Conservation (phyloP, 2,113 vertebrate genomes). For the Nothobranchius kuhntae region DNA sequence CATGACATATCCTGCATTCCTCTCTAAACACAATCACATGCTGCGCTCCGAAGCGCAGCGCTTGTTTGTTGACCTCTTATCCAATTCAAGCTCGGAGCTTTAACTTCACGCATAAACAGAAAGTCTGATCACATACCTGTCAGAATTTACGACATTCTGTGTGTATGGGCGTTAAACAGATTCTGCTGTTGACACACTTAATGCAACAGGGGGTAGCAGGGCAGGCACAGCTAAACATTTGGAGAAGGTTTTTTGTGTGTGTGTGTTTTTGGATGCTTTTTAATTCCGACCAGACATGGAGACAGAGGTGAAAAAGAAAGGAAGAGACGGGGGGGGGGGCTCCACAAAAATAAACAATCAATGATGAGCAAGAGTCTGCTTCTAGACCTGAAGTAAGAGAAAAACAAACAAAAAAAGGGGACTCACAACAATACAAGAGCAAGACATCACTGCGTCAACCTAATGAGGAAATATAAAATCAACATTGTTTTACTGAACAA, state of each 20-base stretch:
- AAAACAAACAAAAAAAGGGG: too few relatives aligned
- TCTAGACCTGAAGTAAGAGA: too few relatives aligned
- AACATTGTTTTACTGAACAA: too few relatives aligned
- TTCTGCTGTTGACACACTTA: conserved; percentile 20
- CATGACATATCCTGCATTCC: conserved; percentile 77
- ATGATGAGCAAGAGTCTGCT: too few relatives aligned
- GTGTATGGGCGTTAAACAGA: not conserved
- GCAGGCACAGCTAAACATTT: not conserved
- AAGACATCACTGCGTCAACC: too few relatives aligned
- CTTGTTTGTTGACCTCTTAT: conserved; percentile 63
- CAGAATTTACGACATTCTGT: not conserved
- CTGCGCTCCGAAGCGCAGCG: conserved; percentile 47
- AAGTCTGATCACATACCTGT: conserved; percentile 17
- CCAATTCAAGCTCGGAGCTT: conserved; percentile 35
- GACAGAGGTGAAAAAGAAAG: too few relatives aligned
- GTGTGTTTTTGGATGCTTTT: too few relatives aligned
- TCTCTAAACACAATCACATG: conserved; percentile 79
- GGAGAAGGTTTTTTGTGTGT: not conserved
- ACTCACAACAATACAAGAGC: too few relatives aligned
- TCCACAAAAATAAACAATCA: too few relatives aligned
- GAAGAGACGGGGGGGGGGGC: too few relatives aligned
- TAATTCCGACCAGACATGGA: too few relatives aligned
- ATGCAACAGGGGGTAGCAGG: conserved; percentile 10
- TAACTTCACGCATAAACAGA: conserved; percentile 21
- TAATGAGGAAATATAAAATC: too few relatives aligned